Percentiles rank a stretch among this genome's conserved stretches.
phyloP scores from a whole-genome alignment of 2,113 vertebrate genomes.

The Mesitornis unicolor region DNA sequence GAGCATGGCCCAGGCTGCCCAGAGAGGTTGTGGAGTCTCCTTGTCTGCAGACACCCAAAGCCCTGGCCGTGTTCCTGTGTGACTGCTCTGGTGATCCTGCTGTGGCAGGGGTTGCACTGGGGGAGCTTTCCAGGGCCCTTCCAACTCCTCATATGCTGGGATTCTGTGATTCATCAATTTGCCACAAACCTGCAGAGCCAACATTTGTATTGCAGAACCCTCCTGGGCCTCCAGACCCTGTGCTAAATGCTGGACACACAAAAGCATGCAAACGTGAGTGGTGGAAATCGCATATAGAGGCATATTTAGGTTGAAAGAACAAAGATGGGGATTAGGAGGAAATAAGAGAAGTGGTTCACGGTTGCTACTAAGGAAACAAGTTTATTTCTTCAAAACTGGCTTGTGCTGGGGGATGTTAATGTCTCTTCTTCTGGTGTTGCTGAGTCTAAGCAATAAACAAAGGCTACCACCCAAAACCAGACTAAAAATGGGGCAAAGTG shows the following conservation, averaged over 20 bases:
- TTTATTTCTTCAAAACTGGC: background rate
- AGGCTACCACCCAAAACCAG: background rate
- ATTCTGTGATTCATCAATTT: slow-evolving; percentile 38
- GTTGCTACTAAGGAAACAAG: background rate
- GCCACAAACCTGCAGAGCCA: background rate
- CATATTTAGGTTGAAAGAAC: background rate
- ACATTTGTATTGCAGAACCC: background rate
- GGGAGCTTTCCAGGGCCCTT: no score
- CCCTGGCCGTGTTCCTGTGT: no score
- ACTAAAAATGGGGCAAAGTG: background rate
- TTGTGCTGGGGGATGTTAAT: background rate
- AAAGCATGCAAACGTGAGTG: background rate
- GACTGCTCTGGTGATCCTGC: no score
- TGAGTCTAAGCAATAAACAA: background rate
- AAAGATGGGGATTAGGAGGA: background rate
- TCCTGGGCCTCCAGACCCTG: background rate
- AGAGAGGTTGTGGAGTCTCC: no score
- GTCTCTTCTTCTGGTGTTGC: background rate
- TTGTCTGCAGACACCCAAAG: no score
- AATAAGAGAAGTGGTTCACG: background rate
- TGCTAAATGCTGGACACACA: background rate
- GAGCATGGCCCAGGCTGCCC: no score
- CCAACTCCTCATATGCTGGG: no score
- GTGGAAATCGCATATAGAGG: background rate
- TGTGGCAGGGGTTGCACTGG: no score